Evolutionary conservation across 2,797 vertebrate genomes (phyloP), one percentile per base, ranked within the genome.

Genomic region (Poecilia wingei): DNA sequence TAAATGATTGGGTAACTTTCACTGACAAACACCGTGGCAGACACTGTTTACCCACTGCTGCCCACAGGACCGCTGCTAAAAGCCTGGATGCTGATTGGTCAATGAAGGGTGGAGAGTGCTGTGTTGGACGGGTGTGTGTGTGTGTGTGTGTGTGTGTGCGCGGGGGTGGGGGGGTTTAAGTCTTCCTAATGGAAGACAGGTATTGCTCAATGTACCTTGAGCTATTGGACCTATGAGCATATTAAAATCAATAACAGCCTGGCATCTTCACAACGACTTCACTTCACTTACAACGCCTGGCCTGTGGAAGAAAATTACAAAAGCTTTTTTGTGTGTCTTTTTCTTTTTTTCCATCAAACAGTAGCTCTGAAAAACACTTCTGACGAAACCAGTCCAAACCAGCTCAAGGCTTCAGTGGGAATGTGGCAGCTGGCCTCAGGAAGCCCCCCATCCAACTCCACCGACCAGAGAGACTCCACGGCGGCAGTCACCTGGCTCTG

Each of bases 1-100:
- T 95, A 96, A 96, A 96, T 95, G 93, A 93, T 96, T 95, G 90
- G 89, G 94, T 93, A 96, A 96, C 94, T 88, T 91, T 87, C 92
- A 66, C 87, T 92, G 93, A 95, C 95, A 96, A 96, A 96, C 94
- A 96, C 80, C 94, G 94, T 89, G 87, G 90, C 93, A 94, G 91
- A 93, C 93, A 90, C 88, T 96, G 95, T 96, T 96, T 96, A 91
- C 93, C 93, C 79, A 95, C 93, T 6, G 84, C 91, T 88, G 90
- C 86, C 87, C 83, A 84, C 88, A 94, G 92, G 87, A 94, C 92
- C 80, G 84, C 91, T 85, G 91, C 94, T 96, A 96, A 96, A 96
- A 95, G 96, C 95, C 93, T 94, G 93, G 71, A 61, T 81, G 85
- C 90, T 94, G 94, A 96, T 95, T 96, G 95, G 95, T 94, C 94